Conservation (phyloP, 2,797 vertebrate genomes). For the Sebastes oblongus region DNA sequence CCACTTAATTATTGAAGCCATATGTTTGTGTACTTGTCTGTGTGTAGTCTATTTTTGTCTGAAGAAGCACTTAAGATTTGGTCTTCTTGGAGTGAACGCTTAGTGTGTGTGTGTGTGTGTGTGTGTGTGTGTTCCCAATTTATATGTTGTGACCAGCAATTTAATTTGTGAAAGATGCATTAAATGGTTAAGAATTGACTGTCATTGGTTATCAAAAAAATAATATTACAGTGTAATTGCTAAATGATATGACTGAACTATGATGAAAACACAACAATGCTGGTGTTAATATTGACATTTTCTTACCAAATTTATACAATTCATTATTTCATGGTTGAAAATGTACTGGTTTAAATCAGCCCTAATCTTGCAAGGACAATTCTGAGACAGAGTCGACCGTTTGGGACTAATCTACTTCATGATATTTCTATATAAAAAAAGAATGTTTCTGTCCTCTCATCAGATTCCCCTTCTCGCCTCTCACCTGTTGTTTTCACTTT, state of each 20-base stretch:
- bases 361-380: background rate
- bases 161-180: background rate
- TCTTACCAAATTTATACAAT: background rate
- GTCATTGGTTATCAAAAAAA: background rate
- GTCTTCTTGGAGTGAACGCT: background rate
- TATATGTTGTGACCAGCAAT: background rate
- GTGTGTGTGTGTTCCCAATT: background rate
- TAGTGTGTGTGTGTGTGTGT: background rate
- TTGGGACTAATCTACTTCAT: background rate
- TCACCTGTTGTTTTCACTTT: no score
- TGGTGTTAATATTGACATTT: background rate
- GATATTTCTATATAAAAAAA: background rate
- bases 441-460: background rate
- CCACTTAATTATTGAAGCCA: conserved; percentile 56
- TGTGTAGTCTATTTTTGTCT: background rate
- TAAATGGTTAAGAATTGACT: background rate
- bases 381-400: background rate
- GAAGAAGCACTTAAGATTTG: conserved; percentile 7
- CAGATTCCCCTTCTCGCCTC: background rate
- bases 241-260: no score
- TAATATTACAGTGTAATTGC: no score
- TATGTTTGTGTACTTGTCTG: conserved; percentile 4
- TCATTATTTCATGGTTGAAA: background rate
- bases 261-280: background rate
- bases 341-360: background rate